A percentile compares a stretch with the other conserved stretches of the same genome.
Conservation (phyloP, 2,113 vertebrate genomes). For the Eublepharis macularius region DNA sequence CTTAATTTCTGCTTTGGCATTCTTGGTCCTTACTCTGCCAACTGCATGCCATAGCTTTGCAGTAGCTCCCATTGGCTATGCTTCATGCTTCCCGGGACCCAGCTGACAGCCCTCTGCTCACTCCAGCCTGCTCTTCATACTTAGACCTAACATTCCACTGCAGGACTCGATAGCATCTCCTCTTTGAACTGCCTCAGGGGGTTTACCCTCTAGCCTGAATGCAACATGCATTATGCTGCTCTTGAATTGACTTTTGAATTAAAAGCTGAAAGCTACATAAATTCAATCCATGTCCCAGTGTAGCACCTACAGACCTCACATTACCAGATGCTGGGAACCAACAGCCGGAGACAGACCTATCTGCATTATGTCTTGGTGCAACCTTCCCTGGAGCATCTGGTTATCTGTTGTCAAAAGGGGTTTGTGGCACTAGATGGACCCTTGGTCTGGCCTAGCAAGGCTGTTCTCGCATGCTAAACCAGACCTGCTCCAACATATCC, state of each 20-base stretch:
- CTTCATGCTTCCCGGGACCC: not conserved
- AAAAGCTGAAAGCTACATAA: not conserved
- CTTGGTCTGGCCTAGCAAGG: not conserved
- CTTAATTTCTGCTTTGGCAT: not conserved
- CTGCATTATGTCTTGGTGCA: not conserved
- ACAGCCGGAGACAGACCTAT: not conserved
- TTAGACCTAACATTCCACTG: not conserved
- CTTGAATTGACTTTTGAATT: not conserved
- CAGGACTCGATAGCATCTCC: not conserved
- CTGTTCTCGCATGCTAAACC: not conserved
- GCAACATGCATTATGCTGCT: no score
- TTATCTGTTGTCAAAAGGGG: not conserved
- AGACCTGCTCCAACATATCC: no score
- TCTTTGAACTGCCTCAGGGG: not conserved
- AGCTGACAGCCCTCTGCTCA: not conserved
- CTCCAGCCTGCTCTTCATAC: not conserved
- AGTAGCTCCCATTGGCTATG: not conserved
- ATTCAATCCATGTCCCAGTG: not conserved
- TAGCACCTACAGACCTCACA: not conserved
- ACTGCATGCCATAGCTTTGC: no score
- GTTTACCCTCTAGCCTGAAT: not conserved
- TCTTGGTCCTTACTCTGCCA: not conserved
- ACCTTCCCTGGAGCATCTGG: not conserved
- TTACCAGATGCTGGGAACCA: not conserved
- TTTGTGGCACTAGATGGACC: not conserved